Evolutionary conservation across 2,113 vertebrate species (phyloP).

Genomic region (Rhabdornis inornatus): DNA sequence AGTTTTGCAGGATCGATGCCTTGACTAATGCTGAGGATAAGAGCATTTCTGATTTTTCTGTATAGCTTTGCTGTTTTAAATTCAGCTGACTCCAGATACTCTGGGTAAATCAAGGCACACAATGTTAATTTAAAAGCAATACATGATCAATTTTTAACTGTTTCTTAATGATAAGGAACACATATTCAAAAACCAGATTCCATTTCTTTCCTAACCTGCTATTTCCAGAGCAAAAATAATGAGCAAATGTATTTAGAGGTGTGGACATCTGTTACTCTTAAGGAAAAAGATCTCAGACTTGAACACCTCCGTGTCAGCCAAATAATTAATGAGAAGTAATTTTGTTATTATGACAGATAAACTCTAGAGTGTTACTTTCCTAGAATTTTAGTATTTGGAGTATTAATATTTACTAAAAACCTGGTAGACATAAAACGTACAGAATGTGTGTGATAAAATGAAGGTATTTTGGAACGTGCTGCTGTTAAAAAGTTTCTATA

Average conservation of each 20-base stretch:
- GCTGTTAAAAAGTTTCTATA: neutral
- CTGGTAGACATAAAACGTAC: neutral
- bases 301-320: neutral
- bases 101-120: neutral
- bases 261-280: neutral
- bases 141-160: neutral
- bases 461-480: neutral
- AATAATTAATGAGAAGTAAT: neutral
- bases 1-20: neutral
- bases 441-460: neutral
- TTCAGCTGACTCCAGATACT: neutral
- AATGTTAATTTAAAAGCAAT: neutral
- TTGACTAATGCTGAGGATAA: neutral
- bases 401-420: neutral
- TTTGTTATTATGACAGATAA: neutral
- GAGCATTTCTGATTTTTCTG: neutral
- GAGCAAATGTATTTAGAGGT: neutral
- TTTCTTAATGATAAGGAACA: neutral
- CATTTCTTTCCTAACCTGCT: neutral
- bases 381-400: neutral
- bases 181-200: neutral
- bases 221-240: neutral
- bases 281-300: neutral
- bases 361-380: neutral
- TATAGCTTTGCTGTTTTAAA: neutral